Evolutionary conservation across 2,888 invertebrate species (phyloP), one percentile per base, ranked within the genome.

Genomic region (Mycalesis mineus): DNA sequence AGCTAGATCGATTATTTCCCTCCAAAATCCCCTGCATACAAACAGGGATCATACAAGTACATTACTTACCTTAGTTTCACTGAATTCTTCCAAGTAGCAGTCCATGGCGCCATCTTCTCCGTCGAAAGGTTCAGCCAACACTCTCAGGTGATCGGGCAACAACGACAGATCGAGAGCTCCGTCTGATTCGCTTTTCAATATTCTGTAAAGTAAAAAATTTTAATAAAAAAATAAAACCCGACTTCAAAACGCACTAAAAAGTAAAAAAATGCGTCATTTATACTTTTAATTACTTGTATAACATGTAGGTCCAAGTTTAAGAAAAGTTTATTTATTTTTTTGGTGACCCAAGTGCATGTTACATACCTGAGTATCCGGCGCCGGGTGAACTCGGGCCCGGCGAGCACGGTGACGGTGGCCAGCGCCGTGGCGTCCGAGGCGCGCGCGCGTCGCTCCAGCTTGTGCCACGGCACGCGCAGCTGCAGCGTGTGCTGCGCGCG

Each of bases 331-430:
- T 22, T 22, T 22, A 2, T 5, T 22, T 22, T 22, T 22, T 22
- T 22, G 2, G 22, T 2, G 22, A 22, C 22, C 22, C 22, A 0
- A n/a, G n/a, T 57, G 62, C 1, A 76, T 39, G 9, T 2, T 14
- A n/a, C 17, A 0, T 29, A 85, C 87, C 74, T 80, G 45, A 87
- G 78, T 75, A 88, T 85, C 72, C 88, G 70, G 5, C 79, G 71
- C 0, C 87, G 56, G 0, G 84, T 83, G 66, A 65, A 39, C 69
- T 87, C 87, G 0, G 80, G 73, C 36, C 86, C 87, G 9, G 84
- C 77, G 64, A 88, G 80, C 51, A 82, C 77, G 33, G 76, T 76
- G 72, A 88, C 59, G 9, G 83, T 74, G 65, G 84, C 85, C 36
- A 86, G 78, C 9, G 81, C 65, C 53, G 62, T 49, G 42, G 75